Evolutionary conservation across 2,113 vertebrate species (phyloP), one percentile per base, ranked within the genome.

Genomic region (Uria lomvia): DNA sequence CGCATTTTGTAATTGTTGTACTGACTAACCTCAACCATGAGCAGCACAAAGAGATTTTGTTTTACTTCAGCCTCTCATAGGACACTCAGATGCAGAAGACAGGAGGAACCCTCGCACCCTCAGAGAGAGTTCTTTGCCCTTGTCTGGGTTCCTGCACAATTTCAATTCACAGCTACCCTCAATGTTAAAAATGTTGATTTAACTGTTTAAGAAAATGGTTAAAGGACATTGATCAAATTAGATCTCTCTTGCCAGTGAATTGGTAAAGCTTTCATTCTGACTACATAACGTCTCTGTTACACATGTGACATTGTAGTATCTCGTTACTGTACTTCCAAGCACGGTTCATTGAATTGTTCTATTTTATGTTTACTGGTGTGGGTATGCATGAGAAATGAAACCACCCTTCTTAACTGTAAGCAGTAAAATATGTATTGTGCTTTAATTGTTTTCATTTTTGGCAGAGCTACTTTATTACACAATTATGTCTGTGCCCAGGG

Each of bases 381-480:
- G 50, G 27, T 59, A 34, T 68, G 22, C 50, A 32, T 0, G 0
- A 85, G 76, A 68, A 80, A 59, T 65, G 38, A 86, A 95, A 29
- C 43, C 32, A 53, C 26, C 5, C 22, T 94, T 89, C 66, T 72
- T 72, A 87, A 87, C 49, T 81, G 56, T 80, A 92, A 93, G 82
- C 71, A 55, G 71, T 65, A 82, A 94, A 85, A 60, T 75, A 70
- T 9, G 19, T 62, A 49, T 52, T 94, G 66, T 74, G n/a, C 74
- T 93, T 86, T 73, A 97, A 94, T 94, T 95, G 63, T 95, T 97
- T 96, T 92, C 23, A 30, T 60, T 91, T 97, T 78, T 75, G 56
- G 88, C 58, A 66, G 81, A 94, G 36, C 55, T 73, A 0, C 72
- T 79, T 86, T 66, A 24, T 92, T 92, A 88, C 70, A 42, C 81